phyloP scores from a whole-genome alignment of 2,888 invertebrate genomes.

The Morpho deidamia region DNA sequence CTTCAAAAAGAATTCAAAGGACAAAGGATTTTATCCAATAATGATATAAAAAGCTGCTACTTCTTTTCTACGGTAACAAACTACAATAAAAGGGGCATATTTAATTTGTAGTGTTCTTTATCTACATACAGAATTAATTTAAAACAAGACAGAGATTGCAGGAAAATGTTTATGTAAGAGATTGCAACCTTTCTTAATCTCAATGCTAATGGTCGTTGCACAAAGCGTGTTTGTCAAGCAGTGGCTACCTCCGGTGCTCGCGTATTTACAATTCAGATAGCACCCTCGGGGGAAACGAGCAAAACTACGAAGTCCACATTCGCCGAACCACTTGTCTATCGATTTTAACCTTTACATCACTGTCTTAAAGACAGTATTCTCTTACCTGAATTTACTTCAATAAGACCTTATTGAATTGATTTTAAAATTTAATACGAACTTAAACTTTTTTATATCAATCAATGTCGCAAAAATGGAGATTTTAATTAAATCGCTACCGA shows the following conservation, averaged over 20 bases:
- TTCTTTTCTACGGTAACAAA: too few relatives aligned
- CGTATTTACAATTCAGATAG: slow-evolving; percentile 24
- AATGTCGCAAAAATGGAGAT: too few relatives aligned
- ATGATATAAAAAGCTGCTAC: too few relatives aligned
- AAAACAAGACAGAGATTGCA: neutral
- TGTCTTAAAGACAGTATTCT: neutral
- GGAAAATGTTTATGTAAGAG: slow-evolving; percentile 5
- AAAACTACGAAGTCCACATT: neutral
- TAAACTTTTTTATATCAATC: too few relatives aligned
- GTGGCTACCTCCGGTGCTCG: slow-evolving; percentile 5
- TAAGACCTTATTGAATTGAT: neutral
- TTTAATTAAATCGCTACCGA: too few relatives aligned
- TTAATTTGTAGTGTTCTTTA: too few relatives aligned
- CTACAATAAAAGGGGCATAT: too few relatives aligned
- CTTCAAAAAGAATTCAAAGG: too few relatives aligned
- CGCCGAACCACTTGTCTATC: neutral
- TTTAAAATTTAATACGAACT: neutral
- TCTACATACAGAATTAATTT: too few relatives aligned
- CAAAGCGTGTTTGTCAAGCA: slow-evolving; percentile 17
- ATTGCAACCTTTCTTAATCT: slow-evolving; percentile 20
- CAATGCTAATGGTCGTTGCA: slow-evolving; percentile 23
- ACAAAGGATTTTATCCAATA: too few relatives aligned
- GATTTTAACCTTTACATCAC: neutral
- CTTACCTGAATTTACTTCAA: neutral
- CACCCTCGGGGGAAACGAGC: slow-evolving; percentile 8